Evolutionary conservation across 2,113 vertebrate species (phyloP).

Genomic region (Brachyhypopomus gauderio): DNA sequence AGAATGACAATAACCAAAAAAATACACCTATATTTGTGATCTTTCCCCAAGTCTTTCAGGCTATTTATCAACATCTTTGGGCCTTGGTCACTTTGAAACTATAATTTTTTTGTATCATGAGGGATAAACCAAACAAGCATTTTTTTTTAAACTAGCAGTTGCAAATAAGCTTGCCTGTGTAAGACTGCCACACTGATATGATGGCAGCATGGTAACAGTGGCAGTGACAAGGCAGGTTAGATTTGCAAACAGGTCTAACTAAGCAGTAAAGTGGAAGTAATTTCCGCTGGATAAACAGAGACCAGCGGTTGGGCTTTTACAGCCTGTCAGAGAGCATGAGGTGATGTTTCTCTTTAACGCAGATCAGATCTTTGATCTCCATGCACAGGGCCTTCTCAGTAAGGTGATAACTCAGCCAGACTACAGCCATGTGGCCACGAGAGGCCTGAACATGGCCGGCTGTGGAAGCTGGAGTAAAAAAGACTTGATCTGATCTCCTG

Average conservation of each 20-base stretch:
- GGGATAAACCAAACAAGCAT: not conserved
- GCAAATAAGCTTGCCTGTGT: not conserved
- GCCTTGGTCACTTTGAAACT: not conserved
- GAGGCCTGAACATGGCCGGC: not conserved
- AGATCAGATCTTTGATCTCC: constrained; percentile 66
- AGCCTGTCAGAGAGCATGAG: constrained; percentile 49
- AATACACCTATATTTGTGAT: too few species aligned
- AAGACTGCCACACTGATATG: constrained; percentile 1
- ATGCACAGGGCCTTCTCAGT: constrained; percentile 60
- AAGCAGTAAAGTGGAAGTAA: constrained; percentile 65
- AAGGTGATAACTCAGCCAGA: constrained; percentile 64
- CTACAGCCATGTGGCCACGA: constrained; percentile 60
- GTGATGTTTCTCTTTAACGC: constrained; percentile 52
- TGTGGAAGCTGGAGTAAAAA: not conserved
- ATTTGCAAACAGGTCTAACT: constrained; percentile 53
- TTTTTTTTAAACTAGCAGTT: too few species aligned
- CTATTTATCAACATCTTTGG: not conserved
- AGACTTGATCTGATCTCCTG: not conserved
- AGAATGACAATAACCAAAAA: not conserved
- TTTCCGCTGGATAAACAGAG: constrained; percentile 66
- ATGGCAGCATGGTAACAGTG: not conserved
- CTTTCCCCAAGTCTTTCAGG: too few species aligned
- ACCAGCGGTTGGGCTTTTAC: constrained; percentile 58
- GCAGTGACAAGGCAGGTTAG: constrained; percentile 52
- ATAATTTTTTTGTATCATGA: not conserved